Conservation (phyloP, 2,888 invertebrate genomes). For the Drosophila tanythrix region DNA sequence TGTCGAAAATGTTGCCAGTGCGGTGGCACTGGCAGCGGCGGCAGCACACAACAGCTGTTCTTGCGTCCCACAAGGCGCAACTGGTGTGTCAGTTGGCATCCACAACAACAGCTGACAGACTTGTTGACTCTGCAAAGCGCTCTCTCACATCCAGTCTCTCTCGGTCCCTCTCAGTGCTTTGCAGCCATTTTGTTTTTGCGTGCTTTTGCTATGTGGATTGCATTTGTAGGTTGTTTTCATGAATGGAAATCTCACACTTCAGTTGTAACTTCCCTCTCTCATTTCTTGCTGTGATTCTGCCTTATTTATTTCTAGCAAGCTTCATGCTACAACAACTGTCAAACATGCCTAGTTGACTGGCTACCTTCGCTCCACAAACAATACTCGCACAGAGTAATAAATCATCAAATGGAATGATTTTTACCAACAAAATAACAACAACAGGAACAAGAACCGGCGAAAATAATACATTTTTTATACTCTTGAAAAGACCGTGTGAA, state of each 20-base stretch:
- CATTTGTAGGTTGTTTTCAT: conserved; percentile 56
- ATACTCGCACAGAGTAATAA: conserved; percentile 51
- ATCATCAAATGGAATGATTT: conserved; percentile 67
- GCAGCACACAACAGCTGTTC: conserved; percentile 61
- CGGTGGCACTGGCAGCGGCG: conserved; percentile 22
- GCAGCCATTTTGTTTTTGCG: conserved; percentile 39
- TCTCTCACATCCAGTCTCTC: conserved; percentile 7
- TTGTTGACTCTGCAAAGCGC: conserved; percentile 64
- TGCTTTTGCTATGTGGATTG: conserved; percentile 58
- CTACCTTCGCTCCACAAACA: conserved; percentile 1
- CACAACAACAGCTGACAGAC: conserved; percentile 69
- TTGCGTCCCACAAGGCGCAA: conserved; percentile 66
- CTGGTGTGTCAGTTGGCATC: conserved; percentile 56
- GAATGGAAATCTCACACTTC: conserved; percentile 58
- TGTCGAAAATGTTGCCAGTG: conserved; percentile 38
- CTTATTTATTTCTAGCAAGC: conserved; percentile 31
- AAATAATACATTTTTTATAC: conserved; percentile 54
- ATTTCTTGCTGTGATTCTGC: conserved; percentile 25
- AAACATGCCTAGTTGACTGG: conserved; percentile 17
- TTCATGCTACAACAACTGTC: conserved; percentile 25
- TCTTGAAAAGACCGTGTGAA: conserved; percentile 43
- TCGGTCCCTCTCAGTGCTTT: conserved; percentile 25
- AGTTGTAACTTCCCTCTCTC: background rate
- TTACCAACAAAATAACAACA: conserved; percentile 14
- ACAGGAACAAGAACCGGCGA: conserved; percentile 1